Base-by-base conservation (phyloP, 2,113 vertebrate species). In the Antennarius striatus region DNA sequence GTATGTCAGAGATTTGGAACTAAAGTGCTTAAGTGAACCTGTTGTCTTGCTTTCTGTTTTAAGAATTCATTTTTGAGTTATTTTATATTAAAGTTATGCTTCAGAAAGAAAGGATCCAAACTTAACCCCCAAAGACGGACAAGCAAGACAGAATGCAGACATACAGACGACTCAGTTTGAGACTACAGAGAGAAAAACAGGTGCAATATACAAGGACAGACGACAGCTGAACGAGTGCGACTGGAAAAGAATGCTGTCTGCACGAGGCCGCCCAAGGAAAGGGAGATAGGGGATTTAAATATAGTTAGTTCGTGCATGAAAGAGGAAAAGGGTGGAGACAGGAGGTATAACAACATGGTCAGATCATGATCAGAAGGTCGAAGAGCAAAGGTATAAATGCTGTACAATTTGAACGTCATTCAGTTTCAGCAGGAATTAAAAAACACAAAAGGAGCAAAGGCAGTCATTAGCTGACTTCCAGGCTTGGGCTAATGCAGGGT, bases 161-260 rank as follows among this genome's bases (percentile, higher is more conserved):
- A 60, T 3, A 30, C 15, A 66, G 59, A 65, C 29, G 29, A 43
- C 63, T 76, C 42, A 56, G 69, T 57, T 59, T 58, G 10, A 43
- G 73, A 71, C 67, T 29, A 36, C 56, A 3, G 71, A 49, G 80
- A 73, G 51, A 36, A 59, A 16, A 88, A 86, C 82, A 90, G 86
- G 82, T 88, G 88, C 73, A 46, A 48, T 43, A 57, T 3, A 59
- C 72, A 82, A 81, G 71, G 81, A 78, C 68, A 55, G 50, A 56
- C 14, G 60, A 83, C 90, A 90, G 86, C 84, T 88, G 82, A 72
- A 49, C 0, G 40, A 61, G 66, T 61, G 74, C 54, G 70, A 82
- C 79, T 69, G 69, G 79, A 56, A 60, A 67, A 83, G 68, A 86
- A 88, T 80, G 81, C 15, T 30, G 46, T 47, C 68, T 53, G 57